A percentile compares a stretch with the other conserved stretches of the same genome.
phyloP scores from a whole-genome alignment of 2,113 vertebrate genomes.

The Melierax canorus region DNA sequence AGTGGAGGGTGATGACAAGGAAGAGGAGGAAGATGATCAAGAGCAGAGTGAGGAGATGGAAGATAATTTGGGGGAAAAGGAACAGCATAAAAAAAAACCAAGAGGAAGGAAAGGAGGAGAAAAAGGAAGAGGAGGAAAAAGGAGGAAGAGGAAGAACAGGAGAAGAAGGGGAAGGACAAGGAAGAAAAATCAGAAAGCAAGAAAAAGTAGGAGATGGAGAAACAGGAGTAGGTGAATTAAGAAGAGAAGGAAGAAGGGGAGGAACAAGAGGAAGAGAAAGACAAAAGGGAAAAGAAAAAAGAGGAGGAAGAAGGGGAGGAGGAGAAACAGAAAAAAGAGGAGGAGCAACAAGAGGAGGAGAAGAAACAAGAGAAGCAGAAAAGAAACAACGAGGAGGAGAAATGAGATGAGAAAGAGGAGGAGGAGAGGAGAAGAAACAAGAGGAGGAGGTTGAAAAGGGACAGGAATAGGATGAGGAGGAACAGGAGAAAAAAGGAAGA shows the following conservation, averaged over 20 bases:
- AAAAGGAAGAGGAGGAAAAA: not conserved
- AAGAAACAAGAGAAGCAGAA: too few species aligned
- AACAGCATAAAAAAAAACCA: not conserved
- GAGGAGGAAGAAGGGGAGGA: too few species aligned
- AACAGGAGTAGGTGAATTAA: not conserved
- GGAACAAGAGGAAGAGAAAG: not conserved
- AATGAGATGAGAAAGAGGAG: too few species aligned
- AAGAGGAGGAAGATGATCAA: not conserved
- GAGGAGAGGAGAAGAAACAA: too few species aligned
- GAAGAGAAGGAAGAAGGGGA: not conserved
- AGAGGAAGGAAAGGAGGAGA: not conserved
- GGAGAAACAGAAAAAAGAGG: too few species aligned
- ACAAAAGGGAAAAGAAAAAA: too few species aligned
- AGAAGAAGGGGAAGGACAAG: not conserved
- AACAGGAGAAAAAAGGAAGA: not conserved
- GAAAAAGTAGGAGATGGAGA: not conserved
- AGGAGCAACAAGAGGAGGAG: too few species aligned
- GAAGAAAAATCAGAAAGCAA: not conserved
- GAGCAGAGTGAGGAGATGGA: not conserved
- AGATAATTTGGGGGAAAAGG: not conserved
- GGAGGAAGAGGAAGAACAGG: not conserved
- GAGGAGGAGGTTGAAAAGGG: too few species aligned
- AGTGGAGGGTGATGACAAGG: not conserved
- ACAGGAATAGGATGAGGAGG: too few species aligned
- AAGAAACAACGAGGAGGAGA: too few species aligned